A percentile compares a stretch with the other conserved stretches of the same genome.
Evolutionary conservation across 2,797 vertebrate species (phyloP).

Genomic region (Acropternis orthonyx): DNA sequence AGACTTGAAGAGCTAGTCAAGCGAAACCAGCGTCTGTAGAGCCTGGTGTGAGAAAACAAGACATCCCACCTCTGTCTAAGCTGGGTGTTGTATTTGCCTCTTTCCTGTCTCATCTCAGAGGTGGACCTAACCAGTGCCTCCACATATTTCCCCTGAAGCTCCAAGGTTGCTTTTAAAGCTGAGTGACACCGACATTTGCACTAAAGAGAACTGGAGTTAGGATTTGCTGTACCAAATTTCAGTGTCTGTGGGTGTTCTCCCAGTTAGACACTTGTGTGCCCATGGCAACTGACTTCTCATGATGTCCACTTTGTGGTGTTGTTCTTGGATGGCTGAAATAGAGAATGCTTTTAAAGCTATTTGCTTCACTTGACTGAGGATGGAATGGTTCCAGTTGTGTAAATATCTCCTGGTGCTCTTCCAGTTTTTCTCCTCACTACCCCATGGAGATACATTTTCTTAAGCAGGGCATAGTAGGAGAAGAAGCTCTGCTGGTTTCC

Average conservation of each 20-base stretch:
- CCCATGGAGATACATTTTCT: constrained; percentile 63
- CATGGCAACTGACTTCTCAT: constrained; percentile 52
- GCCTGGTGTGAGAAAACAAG: neutral
- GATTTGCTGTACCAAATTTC: neutral
- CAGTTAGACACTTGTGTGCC: constrained; percentile 6
- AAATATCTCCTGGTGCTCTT: constrained; percentile 68
- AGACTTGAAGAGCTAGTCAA: neutral
- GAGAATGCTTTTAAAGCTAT: constrained; percentile 55
- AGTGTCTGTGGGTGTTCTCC: constrained; percentile 15
- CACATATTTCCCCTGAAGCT: neutral
- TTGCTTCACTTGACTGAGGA: constrained; percentile 67
- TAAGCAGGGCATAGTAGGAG: constrained; percentile 35
- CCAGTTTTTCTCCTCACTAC: constrained; percentile 44
- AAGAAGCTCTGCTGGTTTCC: constrained; percentile 45
- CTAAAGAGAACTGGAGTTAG: neutral
- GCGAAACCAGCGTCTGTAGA: neutral
- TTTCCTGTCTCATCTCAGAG: neutral
- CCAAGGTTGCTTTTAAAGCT: neutral
- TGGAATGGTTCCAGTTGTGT: constrained; percentile 76
- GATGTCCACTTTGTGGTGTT: constrained; percentile 67
- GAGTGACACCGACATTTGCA: neutral
- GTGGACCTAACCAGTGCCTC: neutral
- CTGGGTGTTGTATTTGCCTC: neutral
- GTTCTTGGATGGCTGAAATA: constrained; percentile 63
- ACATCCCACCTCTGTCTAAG: neutral